These are phyloP conservation scores for Motacilla alba DNA, from an alignment of 2,113 vertebrate genomes.

Conservation along the genomic window DNA sequence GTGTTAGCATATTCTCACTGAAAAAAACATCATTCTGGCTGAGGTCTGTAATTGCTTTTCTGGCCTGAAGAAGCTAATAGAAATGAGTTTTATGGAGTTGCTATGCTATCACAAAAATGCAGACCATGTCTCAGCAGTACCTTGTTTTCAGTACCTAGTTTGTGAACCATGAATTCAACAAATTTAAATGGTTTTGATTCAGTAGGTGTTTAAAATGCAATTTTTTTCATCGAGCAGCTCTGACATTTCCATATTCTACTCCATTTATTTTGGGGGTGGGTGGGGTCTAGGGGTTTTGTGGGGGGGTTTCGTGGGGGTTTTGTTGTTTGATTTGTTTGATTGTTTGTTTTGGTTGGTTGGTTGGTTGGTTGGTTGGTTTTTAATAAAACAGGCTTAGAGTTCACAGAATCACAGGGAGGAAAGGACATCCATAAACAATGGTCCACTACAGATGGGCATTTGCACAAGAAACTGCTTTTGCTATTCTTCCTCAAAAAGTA, in stretches of 20 bases:
- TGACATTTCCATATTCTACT: background rate
- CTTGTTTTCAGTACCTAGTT: background rate
- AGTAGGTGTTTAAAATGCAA: background rate
- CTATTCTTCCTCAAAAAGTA: background rate
- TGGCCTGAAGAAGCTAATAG: background rate
- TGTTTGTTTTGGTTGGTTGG: background rate
- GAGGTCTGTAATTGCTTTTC: background rate
- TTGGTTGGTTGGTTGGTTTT: background rate
- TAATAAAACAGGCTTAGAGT: background rate
- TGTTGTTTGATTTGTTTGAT: background rate
- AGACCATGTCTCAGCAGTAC: background rate
- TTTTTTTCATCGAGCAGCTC: background rate
- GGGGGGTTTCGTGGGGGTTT: accelerated
- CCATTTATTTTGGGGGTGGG: background rate
- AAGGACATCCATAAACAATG: background rate
- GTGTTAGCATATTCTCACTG: background rate
- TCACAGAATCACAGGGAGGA: background rate
- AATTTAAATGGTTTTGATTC: background rate
- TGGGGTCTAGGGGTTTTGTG: no score
- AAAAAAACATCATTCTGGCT: background rate
- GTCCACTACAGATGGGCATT: background rate
- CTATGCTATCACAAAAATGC: background rate
- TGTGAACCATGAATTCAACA: background rate
- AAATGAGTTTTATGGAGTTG: background rate
- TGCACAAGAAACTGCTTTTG: background rate